These are phyloP conservation scores for Lethrus apterus DNA, from an alignment of 1,140 invertebrate species.

Conservation along the genomic window DNA sequence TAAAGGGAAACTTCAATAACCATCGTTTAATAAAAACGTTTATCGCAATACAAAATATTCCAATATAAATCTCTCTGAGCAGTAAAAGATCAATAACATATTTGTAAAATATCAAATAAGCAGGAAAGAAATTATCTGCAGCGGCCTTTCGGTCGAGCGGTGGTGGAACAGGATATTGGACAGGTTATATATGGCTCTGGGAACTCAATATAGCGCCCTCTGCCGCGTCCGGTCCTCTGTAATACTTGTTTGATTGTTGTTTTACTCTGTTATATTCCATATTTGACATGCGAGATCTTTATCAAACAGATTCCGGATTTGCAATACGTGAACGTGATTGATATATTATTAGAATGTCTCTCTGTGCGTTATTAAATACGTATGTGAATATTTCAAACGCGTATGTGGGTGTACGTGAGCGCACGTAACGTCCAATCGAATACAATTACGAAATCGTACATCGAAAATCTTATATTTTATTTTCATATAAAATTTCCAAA, in stretches of 20 bases:
- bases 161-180: conserved; percentile 25
- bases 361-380: too few relatives aligned
- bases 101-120: conserved; percentile 9
- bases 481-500: too few relatives aligned
- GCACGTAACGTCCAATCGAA: too few relatives aligned
- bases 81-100: conserved; percentile 9
- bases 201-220: conserved; percentile 25
- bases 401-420: too few relatives aligned
- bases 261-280: conserved; percentile 23
- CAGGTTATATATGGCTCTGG: conserved; percentile 26
- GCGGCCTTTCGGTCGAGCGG: conserved; percentile 23
- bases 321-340: conserved; percentile 2
- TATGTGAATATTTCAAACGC: too few relatives aligned
- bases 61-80: too few relatives aligned
- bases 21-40: too few relatives aligned
- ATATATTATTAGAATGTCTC: too few relatives aligned
- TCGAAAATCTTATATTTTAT: too few relatives aligned
- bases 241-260: conserved; percentile 27
- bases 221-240: conserved; percentile 24
- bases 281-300: conserved; percentile 23
- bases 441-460: too few relatives aligned
- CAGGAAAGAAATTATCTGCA: conserved; percentile 27
- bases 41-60: too few relatives aligned
- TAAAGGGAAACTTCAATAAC: too few relatives aligned
- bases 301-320: conserved; percentile 18